Base-by-base conservation (phyloP, 2,797 vertebrate genomes). In the Linurgus olivaceus region DNA sequence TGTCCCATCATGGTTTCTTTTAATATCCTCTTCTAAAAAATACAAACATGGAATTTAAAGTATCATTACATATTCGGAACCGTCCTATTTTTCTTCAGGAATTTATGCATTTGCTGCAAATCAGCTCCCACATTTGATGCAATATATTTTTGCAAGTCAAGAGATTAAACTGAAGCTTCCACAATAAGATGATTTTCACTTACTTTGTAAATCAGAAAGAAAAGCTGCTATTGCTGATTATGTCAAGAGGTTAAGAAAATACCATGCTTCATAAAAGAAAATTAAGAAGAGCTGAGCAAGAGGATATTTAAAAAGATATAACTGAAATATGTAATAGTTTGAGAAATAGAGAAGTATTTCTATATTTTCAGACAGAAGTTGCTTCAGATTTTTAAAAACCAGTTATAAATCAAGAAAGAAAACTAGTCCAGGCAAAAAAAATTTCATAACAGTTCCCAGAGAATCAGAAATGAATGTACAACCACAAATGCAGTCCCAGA, bases 401-500 rank as follows among this genome's bases (percentile, higher is more conserved):
- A 18, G 3, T 20, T 52, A 33, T 35, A 75, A 82, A 62, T 28
- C 13, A 24, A 79, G 18, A 81, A 83, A 26, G 13, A 72, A 79
- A 76, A 76, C 37, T n/a, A 87, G 65, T 14, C 8, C n/a, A 73
- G 19, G 23, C 25, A 80, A 86, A 61, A 18, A 17, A 17, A 50
- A 74, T 75, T 75, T 38, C 50, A 16, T 19, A 13, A 44, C 11
- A 10, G 14, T 31, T 58, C 37, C 29, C 12, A 74, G 18, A 66
- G 62, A 80, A 58, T 6, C 42, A 50, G 52, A 57, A 83, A n/a
- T 68, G 7, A 61, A 57, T 8, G 17, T 21, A 29, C 9, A 71
- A 35, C 6, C 13, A 65, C 15, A 51, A 58, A 17, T 0, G 0
- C 17, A 44, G 37, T 14, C 48, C 13, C 38, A 44, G 52, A 77